Conservation (phyloP, 2,113 vertebrate species). For the Podiceps cristatus region DNA sequence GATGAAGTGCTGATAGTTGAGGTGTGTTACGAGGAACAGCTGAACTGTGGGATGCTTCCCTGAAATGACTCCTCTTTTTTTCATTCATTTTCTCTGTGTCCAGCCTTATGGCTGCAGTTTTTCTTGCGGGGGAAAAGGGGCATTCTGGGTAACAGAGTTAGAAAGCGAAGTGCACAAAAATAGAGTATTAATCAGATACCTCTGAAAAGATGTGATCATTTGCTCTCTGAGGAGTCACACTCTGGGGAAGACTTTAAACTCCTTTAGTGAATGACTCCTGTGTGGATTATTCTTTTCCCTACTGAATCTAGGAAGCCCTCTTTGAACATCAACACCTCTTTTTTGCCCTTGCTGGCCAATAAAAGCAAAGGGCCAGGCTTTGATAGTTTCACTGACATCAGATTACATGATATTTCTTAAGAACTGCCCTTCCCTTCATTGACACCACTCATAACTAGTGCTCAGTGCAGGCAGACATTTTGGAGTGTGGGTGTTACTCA, state of each 20-base stretch:
- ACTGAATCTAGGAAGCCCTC: neutral
- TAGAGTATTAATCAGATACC: neutral
- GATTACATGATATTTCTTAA: neutral
- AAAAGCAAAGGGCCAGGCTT: neutral
- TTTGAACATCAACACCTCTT: neutral
- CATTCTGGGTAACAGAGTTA: neutral
- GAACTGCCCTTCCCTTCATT: neutral
- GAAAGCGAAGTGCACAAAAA: neutral
- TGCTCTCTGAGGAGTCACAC: neutral
- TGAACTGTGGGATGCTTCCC: neutral
- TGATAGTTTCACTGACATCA: neutral
- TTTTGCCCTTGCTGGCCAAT: rapidly evolving
- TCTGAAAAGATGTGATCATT: neutral
- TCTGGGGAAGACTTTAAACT: neutral
- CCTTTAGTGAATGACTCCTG: neutral
- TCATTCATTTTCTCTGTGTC: neutral
- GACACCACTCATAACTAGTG: neutral
- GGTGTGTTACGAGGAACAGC: neutral
- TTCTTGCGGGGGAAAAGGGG: neutral
- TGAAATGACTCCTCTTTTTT: neutral
- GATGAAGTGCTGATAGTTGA: neutral
- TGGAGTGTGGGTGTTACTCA: neutral
- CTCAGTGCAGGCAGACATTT: neutral
- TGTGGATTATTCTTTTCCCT: neutral
- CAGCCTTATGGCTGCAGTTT: neutral